These are phyloP conservation scores for Tetrapedia diversipes DNA, from an alignment of 2,888 invertebrate species.

Conservation along the genomic window DNA sequence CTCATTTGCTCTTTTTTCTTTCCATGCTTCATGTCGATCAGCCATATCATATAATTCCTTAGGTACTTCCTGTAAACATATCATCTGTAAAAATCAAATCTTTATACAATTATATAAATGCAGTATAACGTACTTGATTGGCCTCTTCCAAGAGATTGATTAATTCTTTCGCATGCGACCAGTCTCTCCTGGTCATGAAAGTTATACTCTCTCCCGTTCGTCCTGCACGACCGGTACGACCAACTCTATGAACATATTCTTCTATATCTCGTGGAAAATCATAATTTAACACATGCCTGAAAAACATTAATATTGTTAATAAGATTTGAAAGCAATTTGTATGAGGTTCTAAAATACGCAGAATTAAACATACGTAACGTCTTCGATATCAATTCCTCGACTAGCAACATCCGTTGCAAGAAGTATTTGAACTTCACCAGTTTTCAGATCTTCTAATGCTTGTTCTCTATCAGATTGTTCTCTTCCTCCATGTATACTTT, in stretches of 20 bases:
- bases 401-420: constrained; percentile 98
- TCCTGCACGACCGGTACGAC: constrained; percentile 97
- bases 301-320: constrained; percentile 59
- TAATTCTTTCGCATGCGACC: constrained; percentile 91
- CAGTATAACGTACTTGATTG: constrained; percentile 84
- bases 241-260: constrained; percentile 98
- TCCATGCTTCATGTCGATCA: constrained; percentile 88
- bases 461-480: constrained; percentile 92
- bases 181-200: constrained; percentile 91
- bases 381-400: constrained; percentile 95
- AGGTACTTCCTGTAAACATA: constrained; percentile 87
- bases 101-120: background rate
- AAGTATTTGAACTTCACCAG: constrained; percentile 91
- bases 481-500: constrained; percentile 95
- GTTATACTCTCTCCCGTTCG: constrained; percentile 92
- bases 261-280: constrained; percentile 97
- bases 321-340: background rate
- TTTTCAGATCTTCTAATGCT: constrained; percentile 92
- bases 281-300: constrained; percentile 92
- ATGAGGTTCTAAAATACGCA: background rate
- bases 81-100: constrained; percentile 1
- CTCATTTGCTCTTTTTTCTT: constrained; percentile 85
- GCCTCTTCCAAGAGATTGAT: constrained; percentile 95
- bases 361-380: constrained; percentile 87
- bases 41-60: constrained; percentile 90